phyloP scores from a whole-genome alignment of 2,113 vertebrate genomes.

The Tor tambroides region DNA sequence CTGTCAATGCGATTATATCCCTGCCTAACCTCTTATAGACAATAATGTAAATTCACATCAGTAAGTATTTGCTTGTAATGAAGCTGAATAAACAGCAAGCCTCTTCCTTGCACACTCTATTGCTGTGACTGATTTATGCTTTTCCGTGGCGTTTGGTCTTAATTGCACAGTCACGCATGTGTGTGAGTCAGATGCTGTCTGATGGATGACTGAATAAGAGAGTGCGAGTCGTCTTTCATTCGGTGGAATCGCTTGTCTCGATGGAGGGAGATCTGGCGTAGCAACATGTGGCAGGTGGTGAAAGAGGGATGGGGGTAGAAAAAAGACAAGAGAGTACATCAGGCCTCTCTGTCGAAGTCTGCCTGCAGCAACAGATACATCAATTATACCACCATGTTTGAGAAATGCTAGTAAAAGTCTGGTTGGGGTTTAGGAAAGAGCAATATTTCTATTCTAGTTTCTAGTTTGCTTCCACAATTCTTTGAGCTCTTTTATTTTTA shows the following conservation, averaged over 20 bases:
- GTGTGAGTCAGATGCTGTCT: slow-evolving; percentile 66
- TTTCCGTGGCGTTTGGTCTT: slow-evolving; percentile 56
- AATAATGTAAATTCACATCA: slow-evolving; percentile 61
- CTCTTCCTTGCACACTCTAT: slow-evolving; percentile 42
- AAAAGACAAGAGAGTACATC: slow-evolving; percentile 54
- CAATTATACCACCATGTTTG: slow-evolving; percentile 69
- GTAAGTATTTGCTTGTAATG: slow-evolving; percentile 69
- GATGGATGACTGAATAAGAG: slow-evolving; percentile 67
- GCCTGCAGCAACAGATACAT: slow-evolving; percentile 64
- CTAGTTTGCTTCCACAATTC: not conserved
- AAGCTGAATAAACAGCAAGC: slow-evolving; percentile 58
- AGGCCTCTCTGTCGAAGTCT: slow-evolving; percentile 61
- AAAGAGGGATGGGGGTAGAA: slow-evolving; percentile 46
- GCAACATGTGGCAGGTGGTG: slow-evolving; percentile 74
- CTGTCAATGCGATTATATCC: slow-evolving; percentile 50
- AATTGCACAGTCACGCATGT: slow-evolving; percentile 67
- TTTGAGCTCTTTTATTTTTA: too few species aligned
- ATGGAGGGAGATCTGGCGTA: slow-evolving; percentile 61
- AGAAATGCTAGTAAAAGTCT: slow-evolving; percentile 68
- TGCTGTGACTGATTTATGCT: slow-evolving; percentile 66
- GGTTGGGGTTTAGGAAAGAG: slow-evolving; percentile 5
- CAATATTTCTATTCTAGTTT: not conserved
- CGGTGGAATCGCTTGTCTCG: slow-evolving; percentile 40
- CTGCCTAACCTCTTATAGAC: slow-evolving; percentile 52
- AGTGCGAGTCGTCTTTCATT: slow-evolving; percentile 49